These are phyloP conservation scores for Eulemur mongoz DNA, from an alignment of 2,797 vertebrate species.

Conservation along the genomic window DNA sequence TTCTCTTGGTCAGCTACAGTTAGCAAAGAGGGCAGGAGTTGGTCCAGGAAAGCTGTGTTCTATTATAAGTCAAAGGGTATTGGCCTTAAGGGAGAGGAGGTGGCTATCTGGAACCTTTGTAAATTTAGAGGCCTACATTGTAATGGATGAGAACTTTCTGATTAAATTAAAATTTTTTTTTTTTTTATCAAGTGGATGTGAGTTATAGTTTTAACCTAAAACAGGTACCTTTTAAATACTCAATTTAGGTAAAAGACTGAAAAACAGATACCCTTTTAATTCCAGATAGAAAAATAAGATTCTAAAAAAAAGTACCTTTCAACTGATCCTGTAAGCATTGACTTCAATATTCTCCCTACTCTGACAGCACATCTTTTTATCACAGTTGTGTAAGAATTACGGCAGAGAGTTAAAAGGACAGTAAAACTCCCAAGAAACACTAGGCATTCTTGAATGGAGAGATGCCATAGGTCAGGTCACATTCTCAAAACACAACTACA, in stretches of 20 bases:
- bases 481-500: background rate
- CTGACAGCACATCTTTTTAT: background rate
- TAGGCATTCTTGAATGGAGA: background rate
- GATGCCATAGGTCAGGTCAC: background rate
- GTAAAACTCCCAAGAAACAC: background rate
- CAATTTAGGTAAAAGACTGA: slow-evolving; percentile 7
- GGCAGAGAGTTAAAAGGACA: background rate
- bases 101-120: background rate
- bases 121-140: background rate
- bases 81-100: background rate
- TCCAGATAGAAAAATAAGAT: background rate
- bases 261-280: background rate
- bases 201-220: slow-evolving; percentile 32
- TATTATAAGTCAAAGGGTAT: background rate
- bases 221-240: background rate
- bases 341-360: background rate
- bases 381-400: background rate
- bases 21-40: background rate
- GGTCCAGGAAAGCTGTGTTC: background rate
- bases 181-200: background rate
- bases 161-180: background rate
- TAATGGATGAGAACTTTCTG: background rate
- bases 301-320: slow-evolving; percentile 4
- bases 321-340: background rate
- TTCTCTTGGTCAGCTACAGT: background rate